Conservation (phyloP, 1,140 invertebrate genomes). For the Dermatophagoides farinae region DNA sequence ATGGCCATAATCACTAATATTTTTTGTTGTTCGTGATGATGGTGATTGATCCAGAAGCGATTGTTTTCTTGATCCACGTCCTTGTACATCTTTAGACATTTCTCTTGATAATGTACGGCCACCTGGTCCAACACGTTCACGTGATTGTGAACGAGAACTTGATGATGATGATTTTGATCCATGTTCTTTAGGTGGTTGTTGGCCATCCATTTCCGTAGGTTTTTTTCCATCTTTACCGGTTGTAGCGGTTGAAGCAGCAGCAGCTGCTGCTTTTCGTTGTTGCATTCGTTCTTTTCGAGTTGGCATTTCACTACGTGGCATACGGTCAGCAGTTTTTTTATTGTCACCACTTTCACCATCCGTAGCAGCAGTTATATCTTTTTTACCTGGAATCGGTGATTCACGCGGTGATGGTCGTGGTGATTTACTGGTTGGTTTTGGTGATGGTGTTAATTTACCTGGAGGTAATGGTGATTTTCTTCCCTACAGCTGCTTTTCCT, state of each 20-base stretch:
- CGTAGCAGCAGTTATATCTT: neutral
- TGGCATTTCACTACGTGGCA: neutral
- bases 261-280: neutral
- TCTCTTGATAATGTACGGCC: neutral
- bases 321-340: neutral
- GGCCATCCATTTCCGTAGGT: neutral
- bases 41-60: neutral
- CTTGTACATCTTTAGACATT: neutral
- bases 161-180: neutral
- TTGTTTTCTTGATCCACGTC: neutral
- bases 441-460: neutral
- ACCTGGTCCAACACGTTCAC: neutral
- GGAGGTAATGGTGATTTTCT: neutral
- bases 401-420: neutral
- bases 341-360: neutral
- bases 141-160: neutral
- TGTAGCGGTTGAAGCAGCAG: neutral
- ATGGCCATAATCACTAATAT: conserved; percentile 9
- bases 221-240: neutral
- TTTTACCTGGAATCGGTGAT: neutral
- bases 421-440: neutral
- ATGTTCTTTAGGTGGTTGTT: neutral
- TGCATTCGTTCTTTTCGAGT: neutral
- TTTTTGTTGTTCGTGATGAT: neutral
- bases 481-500: neutral